These are phyloP conservation scores for Cosmia trapezina DNA, from an alignment of 2,888 invertebrate species.

Conservation along the genomic window DNA sequence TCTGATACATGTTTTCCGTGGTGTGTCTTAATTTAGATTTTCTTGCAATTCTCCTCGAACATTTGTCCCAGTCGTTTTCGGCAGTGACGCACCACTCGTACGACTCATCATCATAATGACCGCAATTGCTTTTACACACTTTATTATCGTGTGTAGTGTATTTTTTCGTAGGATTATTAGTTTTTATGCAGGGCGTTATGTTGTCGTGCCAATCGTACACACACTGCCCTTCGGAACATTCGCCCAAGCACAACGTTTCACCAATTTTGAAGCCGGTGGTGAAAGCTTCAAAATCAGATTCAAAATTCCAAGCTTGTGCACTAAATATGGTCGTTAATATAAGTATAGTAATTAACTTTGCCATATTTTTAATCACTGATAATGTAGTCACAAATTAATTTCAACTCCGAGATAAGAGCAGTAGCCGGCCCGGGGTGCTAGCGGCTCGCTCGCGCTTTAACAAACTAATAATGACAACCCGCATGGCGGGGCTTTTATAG, in stretches of 20 bases:
- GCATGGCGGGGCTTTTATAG: background rate
- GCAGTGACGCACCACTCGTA: no score
- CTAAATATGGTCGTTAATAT: background rate
- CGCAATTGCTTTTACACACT: no score
- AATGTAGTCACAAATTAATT: no score
- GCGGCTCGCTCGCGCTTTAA: background rate
- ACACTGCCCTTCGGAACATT: background rate
- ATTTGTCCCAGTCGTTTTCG: no score
- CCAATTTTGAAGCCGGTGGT: background rate
- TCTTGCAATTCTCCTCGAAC: no score
- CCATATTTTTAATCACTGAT: no score
- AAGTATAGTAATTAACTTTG: background rate
- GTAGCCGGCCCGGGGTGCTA: background rate
- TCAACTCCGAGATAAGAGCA: background rate
- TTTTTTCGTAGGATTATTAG: no score
- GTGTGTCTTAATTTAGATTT: no score
- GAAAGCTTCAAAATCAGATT: background rate
- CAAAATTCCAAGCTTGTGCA: background rate
- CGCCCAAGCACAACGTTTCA: background rate
- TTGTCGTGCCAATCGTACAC: background rate
- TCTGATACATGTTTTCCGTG: no score
- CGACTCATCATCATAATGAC: no score
- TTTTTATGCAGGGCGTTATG: background rate
- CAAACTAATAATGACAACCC: background rate
- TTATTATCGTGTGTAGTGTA: no score